Evolutionary conservation across 2,888 invertebrate species (phyloP).

Genomic region (Empis livida): DNA sequence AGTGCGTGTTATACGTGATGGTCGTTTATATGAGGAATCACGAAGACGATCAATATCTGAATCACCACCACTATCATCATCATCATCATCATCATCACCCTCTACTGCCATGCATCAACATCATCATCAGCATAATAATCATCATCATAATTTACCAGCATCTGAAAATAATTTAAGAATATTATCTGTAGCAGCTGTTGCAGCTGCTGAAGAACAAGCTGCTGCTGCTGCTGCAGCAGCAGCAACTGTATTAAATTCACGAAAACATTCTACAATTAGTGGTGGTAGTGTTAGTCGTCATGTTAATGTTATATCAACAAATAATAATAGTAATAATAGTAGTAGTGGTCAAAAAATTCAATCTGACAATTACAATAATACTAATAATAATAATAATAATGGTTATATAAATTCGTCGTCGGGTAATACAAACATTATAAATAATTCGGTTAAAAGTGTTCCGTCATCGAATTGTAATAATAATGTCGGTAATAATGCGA

Average conservation of each 20-base stretch:
- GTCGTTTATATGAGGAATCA: slow-evolving; percentile 30
- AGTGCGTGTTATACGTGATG: slow-evolving; percentile 36
- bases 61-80: slow-evolving; percentile 9
- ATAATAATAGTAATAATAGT: slow-evolving; percentile 13
- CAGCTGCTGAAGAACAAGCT: slow-evolving; percentile 5
- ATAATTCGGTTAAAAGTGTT: no score
- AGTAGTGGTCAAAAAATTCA: neutral
- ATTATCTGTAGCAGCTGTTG: slow-evolving; percentile 11
- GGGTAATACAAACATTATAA: neutral
- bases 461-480: neutral
- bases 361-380: neutral
- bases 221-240: slow-evolving; percentile 10
- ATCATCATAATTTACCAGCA: slow-evolving; percentile 16
- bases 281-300: slow-evolving; percentile 26
- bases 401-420: neutral
- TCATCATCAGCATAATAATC: slow-evolving; percentile 3
- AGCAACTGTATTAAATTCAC: slow-evolving; percentile 6
- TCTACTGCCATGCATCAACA: slow-evolving; percentile 6
- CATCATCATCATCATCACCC: slow-evolving; percentile 7
- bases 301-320: slow-evolving; percentile 30
- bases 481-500: neutral
- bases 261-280: slow-evolving; percentile 2
- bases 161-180: slow-evolving; percentile 10
- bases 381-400: neutral
- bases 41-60: slow-evolving; percentile 12